A percentile compares a stretch with the other conserved stretches of the same genome.
Evolutionary conservation across 2,113 vertebrate genomes (phyloP).

Genomic region (Limnothrissa miodon): DNA sequence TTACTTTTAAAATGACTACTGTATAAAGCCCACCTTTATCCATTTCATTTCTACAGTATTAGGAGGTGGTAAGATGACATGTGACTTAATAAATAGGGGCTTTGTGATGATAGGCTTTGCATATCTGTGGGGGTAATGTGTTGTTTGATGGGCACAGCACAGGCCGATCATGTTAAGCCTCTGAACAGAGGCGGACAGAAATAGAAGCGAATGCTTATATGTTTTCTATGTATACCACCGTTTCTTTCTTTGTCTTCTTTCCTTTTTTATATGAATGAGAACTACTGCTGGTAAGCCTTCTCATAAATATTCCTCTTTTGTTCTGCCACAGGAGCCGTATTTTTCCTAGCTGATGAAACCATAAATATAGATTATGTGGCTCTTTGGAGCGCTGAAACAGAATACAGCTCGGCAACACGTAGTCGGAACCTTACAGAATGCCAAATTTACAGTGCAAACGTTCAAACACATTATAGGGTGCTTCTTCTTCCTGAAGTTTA

Average conservation of each 20-base stretch:
- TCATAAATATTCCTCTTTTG: background rate
- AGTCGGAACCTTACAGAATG: background rate
- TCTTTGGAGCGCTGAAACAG: background rate
- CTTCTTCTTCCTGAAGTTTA: background rate
- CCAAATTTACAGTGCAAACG: background rate
- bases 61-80: conserved; percentile 13
- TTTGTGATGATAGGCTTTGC: conserved; percentile 12
- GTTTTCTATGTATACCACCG: background rate
- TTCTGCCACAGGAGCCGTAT: background rate
- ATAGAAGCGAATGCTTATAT: background rate
- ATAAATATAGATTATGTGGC: conserved; percentile 11
- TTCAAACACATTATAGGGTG: background rate
- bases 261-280: background rate
- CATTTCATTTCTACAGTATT: background rate
- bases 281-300: background rate
- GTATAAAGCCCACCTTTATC: conserved; percentile 3
- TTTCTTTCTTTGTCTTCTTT: background rate
- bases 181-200: background rate
- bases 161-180: conserved; percentile 4
- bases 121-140: background rate
- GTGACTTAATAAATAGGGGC: background rate
- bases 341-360: background rate
- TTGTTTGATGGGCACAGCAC: conserved; percentile 13
- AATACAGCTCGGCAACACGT: background rate
- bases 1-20: conserved; percentile 32